These are phyloP conservation scores for Engraulis encrasicolus DNA, from an alignment of 2,113 vertebrate genomes.

Conservation along the genomic window DNA sequence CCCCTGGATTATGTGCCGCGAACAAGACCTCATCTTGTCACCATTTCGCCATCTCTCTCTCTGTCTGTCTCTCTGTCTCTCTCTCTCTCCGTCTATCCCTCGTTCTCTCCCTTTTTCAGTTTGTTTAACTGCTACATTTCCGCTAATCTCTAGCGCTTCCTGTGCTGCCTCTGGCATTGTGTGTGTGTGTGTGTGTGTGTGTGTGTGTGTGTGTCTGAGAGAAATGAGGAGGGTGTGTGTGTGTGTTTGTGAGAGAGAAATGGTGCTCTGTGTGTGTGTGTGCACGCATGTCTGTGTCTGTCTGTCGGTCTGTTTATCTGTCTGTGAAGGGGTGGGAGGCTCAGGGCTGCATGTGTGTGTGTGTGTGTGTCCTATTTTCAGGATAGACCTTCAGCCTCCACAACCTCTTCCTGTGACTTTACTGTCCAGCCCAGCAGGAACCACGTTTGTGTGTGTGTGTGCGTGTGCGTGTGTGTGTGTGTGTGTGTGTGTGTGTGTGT, in stretches of 20 bases:
- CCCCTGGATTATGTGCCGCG: not conserved
- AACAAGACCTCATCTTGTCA: not conserved
- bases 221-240: too few relatives aligned
- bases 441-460: too few relatives aligned
- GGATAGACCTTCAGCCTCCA: not conserved
- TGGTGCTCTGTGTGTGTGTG: conserved; percentile 9
- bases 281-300: not conserved
- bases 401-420: conserved; percentile 4
- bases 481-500: not conserved
- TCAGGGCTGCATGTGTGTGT: not conserved
- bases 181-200: not conserved
- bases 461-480: too few relatives aligned
- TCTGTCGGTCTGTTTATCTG: not conserved
- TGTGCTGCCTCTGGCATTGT: not conserved
- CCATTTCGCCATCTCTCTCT: not conserved
- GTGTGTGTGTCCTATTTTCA: conserved; percentile 7
- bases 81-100: not conserved
- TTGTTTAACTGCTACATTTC: conserved; percentile 8
- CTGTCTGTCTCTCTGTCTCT: not conserved
- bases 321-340: not conserved
- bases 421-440: not conserved
- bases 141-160: not conserved
- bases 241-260: not conserved
- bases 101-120: not conserved
- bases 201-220: not conserved